Evolutionary conservation across 2,888 invertebrate genomes (phyloP), one percentile per base, ranked within the genome.

Genomic region (Ectropis crepuscularia): DNA sequence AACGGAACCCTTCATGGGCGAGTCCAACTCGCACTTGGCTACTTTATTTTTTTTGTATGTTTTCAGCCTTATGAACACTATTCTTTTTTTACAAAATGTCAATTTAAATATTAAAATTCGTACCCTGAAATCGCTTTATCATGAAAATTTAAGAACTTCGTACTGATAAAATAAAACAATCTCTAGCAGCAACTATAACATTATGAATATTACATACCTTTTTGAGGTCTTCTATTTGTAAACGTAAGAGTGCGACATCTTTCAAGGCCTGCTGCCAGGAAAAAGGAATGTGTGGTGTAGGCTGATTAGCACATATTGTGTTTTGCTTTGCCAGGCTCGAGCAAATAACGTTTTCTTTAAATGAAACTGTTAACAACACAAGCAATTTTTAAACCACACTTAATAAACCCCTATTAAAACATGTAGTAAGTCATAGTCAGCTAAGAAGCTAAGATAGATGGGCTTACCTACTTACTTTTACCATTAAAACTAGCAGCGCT

Each of bases 161-260:
- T 28, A 28, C 16, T 28, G 1, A 28, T 28, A 28, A 28, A 28
- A 28, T 28, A 28, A 28, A 28, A 28, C 16, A 28, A 28, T 28
- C 16, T 28, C 16, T 28, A 28, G 16, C 16, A 28, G 16, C 16
- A 28, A 28, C 16, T 2, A 50, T 41, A 53, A 62, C 37, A 50
- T 7, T 53, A 12, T 11, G 12, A 36, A 10, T 43, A 11, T 10
- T 42, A 43, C 42, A 53, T 43, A 89, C 90, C 83, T 88, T 90
- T 70, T 86, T 88, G 0, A 88, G 74, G 61, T 82, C 75, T 70
- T 86, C 85, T 53, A 89, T 76, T 74, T 89, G 83, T 36, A 72
- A 65, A 65, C 77, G 81, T 10, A 89, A 78, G 9, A 80, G 74
- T 2, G 79, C 80, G 2, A 90, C 83, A 57, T 88, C 86, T 55